A percentile compares a stretch with the other conserved stretches of the same genome.
Evolutionary conservation across 2,888 invertebrate genomes (phyloP).

Genomic region (Lycocerus yunnanus): DNA sequence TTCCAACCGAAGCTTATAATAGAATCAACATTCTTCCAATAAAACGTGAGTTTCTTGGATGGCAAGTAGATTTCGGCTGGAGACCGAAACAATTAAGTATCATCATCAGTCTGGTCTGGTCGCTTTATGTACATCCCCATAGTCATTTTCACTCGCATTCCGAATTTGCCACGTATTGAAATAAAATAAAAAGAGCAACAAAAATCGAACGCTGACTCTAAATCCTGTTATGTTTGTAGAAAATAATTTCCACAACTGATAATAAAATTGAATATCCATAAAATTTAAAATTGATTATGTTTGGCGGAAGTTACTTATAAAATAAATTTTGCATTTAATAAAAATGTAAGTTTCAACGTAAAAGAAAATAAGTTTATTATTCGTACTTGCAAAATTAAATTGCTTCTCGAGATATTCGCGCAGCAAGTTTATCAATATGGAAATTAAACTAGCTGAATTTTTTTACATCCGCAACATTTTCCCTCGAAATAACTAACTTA

Average conservation of each 20-base stretch:
- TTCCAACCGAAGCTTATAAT: neutral
- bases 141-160: neutral
- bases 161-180: neutral
- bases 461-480: neutral
- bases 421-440: neutral
- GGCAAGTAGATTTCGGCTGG: no score
- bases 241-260: neutral
- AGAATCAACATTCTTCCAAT: neutral
- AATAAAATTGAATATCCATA: neutral
- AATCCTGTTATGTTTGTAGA: neutral
- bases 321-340: neutral
- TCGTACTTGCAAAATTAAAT: neutral
- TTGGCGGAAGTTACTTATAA: neutral
- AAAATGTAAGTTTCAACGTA: neutral
- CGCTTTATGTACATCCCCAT: neutral
- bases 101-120: neutral
- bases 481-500: neutral
- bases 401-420: neutral
- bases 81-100: neutral
- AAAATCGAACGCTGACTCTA: neutral
- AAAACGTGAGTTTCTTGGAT: neutral
- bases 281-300: neutral
- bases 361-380: neutral
- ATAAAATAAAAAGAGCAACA: neutral
- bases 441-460: neutral